Base-by-base conservation (phyloP, 2,113 vertebrate genomes). In the Nipponia nippon region DNA sequence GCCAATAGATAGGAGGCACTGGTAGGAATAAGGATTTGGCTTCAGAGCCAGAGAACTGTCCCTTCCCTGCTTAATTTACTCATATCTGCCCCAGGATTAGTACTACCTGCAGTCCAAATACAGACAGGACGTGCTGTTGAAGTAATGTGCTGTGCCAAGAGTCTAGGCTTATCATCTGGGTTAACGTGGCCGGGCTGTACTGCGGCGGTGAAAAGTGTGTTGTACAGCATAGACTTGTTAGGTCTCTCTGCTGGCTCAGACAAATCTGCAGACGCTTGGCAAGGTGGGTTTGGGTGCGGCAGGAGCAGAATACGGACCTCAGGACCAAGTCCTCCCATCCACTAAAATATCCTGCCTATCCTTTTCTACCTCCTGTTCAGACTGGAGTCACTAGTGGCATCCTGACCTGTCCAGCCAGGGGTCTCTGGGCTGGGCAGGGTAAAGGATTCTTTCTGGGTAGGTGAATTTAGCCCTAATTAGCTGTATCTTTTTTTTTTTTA, bases 211-310 rank as follows among this genome's bases (percentile, higher is more conserved):
- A n/a, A 25, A 16, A 7, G 10, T 1, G 3, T 13, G 26, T 26
- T 4, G 38, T 36, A 13, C 6, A 10, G 38, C 16, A 38, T 25
- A 30, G 58, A 9, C 16, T 44, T 20, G 4, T 44, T 16, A 14
- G 8, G 25, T n/a, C 46, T n/a, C n/a, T 26, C 80, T 22, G 44
- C 32, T 22, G 46, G 55, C 36, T 52, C 19, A 11, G 66, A 13
- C 25, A 27, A 36, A n/a, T 5, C 26, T 26, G 38, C 47, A 10
- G 2, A 1, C 0, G 16, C 16, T 7, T 42, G 10, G 34, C 16
- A 11, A 16, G 47, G 42, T 16, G n/a, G 6, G 4, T 56, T n/a
- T 18, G 12, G 67, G 56, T n/a, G 19, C n/a, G 16, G 18, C 30
- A 58, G n/a, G 40, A 34, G 30, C 26, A 47, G 15, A 62, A 46